Evolutionary conservation across 2,888 invertebrate genomes (phyloP), one percentile per base, ranked within the genome.

Genomic region (Osmoderma eremita): DNA sequence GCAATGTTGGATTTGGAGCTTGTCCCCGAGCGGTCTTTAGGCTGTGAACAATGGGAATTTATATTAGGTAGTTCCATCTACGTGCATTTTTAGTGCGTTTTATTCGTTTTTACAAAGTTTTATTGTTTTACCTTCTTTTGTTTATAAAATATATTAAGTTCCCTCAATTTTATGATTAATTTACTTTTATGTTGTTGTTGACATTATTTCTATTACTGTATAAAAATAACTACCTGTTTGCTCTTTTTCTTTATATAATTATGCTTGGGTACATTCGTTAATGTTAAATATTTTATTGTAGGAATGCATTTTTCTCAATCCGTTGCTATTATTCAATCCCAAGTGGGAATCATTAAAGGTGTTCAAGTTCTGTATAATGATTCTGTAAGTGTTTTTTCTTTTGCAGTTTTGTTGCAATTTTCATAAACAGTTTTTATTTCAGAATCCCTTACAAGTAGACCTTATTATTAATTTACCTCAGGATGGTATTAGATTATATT

Each of bases 221-320:
- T 17, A 48, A 61, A 54, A 56, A 54, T 36, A 38, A 45, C 65
- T 45, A 58, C 56, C 54, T 56, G 65, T 65, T 56, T 48, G 49
- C 24, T 20, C 50, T n/a, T 53, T 56, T 49, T 63, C 22, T 8
- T 41, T 24, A 48, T 48, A 48, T 42, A 61, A 48, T 20, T 20
- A 48, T 12, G 20, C 6, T 12, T 20, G 48, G n/a, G 22, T 38
- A 53, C 18, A 12, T 45, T 42, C 20, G 45, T 45, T 56, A 45
- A 54, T 61, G 45, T 30, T 1, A n/a, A n/a, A 56, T 63, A n/a
- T 51, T 51, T 39, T 15, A 36, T 73, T 89, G 13, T 86, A 94
- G 98, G 98, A 78, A 98, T 97, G 97, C 97, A 97, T 86, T 97
- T 98, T 86, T 95, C 96, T 75, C 97, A 98, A 84, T 94, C 97